Percentiles rank a stretch among this genome's conserved stretches.
These are phyloP conservation scores for Penaeus indicus DNA, from an alignment of 1,140 invertebrate genomes.

Conservation along the genomic window DNA sequence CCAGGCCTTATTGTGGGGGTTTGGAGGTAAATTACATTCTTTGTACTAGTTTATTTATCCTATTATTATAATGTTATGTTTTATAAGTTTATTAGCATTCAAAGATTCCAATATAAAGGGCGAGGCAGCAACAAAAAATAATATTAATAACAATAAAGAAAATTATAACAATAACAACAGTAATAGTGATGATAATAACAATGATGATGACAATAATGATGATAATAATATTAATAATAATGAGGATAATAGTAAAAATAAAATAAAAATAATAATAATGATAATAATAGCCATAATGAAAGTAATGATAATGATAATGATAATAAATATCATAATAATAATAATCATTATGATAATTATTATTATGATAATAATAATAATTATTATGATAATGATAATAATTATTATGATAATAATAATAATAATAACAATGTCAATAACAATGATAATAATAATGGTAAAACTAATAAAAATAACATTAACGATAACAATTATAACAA, in stretches of 20 bases:
- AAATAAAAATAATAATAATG: neutral
- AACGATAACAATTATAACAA: neutral
- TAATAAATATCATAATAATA: neutral
- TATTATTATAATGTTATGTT: no score
- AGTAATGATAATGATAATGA: neutral
- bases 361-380: constrained; percentile 9
- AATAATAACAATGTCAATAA: neutral
- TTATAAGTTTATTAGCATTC: no score
- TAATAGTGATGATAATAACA: neutral
- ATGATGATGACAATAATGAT: neutral
- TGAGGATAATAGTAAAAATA: neutral
- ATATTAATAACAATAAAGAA: neutral
- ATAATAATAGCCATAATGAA: neutral
- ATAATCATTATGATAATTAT: no score
- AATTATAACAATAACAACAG: neutral
- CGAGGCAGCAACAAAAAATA: no score
- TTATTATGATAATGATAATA: neutral
- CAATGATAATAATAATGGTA: neutral
- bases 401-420: neutral
- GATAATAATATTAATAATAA: neutral
- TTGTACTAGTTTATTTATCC: no score
- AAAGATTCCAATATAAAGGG: no score
- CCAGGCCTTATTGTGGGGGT: no score
- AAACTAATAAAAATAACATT: neutral
- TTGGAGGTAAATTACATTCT: no score